These are phyloP conservation scores for Garra rufa DNA, from an alignment of 2,113 vertebrate species.

Conservation along the genomic window DNA sequence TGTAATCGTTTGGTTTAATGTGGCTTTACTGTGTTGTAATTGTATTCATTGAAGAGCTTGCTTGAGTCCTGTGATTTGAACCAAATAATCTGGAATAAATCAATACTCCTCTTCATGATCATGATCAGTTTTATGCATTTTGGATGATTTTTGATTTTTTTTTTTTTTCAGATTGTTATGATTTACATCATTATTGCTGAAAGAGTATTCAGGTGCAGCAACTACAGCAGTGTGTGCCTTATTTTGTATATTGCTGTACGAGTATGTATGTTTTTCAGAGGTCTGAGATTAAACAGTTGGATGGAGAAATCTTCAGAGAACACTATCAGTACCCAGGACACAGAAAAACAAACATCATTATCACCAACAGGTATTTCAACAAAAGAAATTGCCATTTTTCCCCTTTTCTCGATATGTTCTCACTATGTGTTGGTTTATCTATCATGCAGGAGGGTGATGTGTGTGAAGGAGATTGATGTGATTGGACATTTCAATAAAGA, in stretches of 20 bases:
- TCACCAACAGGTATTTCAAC: slow-evolving; percentile 88
- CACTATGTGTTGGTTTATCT: slow-evolving; percentile 1
- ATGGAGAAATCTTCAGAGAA: slow-evolving; percentile 83
- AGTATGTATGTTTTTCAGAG: slow-evolving; percentile 77
- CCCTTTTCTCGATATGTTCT: slow-evolving; percentile 25
- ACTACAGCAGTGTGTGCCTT: neutral
- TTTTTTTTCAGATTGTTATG: neutral
- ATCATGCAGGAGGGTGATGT: slow-evolving; percentile 83
- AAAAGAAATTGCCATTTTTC: slow-evolving; percentile 23
- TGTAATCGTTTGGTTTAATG: slow-evolving; percentile 23
- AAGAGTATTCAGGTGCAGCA: neutral
- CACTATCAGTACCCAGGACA: slow-evolving; percentile 78
- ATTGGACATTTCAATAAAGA: slow-evolving; percentile 86
- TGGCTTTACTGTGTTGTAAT: slow-evolving; percentile 30
- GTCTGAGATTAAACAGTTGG: slow-evolving; percentile 83
- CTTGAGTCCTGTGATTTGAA: slow-evolving; percentile 51
- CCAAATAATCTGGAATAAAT: slow-evolving; percentile 49
- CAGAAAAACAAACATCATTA: slow-evolving; percentile 80
- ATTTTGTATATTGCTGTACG: neutral
- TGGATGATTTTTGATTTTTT: neutral
- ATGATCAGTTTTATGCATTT: slow-evolving; percentile 21
- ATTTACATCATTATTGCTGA: neutral
- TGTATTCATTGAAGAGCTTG: slow-evolving; percentile 8
- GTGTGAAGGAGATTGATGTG: slow-evolving; percentile 90
- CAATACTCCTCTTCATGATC: neutral